These are phyloP conservation scores for Cettia cetti DNA, from an alignment of 2,113 vertebrate genomes.

Conservation along the genomic window DNA sequence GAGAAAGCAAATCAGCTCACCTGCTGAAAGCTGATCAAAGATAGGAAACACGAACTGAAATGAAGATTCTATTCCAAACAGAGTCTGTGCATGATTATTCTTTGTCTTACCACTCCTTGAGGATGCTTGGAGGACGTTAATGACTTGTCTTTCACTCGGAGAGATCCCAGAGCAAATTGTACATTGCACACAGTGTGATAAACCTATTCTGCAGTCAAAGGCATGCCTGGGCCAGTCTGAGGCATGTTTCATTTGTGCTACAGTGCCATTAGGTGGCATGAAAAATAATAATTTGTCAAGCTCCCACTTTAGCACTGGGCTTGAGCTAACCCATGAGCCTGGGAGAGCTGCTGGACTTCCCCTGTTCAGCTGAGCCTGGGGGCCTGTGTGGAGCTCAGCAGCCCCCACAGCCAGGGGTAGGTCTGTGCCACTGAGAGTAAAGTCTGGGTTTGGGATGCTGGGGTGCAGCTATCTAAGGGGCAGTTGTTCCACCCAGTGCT, in stretches of 20 bases:
- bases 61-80: neutral
- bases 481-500: fast-evolving
- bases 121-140: slow-evolving; percentile 13
- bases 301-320: neutral
- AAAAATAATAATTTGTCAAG: neutral
- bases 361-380: neutral
- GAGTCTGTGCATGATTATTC: neutral
- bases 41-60: neutral
- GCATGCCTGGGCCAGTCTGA: neutral
- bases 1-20: neutral
- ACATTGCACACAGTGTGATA: neutral
- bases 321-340: neutral
- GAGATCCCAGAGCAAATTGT: slow-evolving; percentile 23
- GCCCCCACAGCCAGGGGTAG: too few relatives aligned
- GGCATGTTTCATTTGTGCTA: neutral
- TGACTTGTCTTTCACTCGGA: neutral
- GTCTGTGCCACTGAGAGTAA: fast-evolving
- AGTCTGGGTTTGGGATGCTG: neutral
- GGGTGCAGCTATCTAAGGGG: neutral
- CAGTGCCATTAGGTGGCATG: neutral
- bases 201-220: neutral
- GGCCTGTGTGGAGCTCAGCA: neutral
- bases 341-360: neutral
- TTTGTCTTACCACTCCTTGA: slow-evolving; percentile 13
- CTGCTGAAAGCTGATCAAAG: neutral